Base-by-base conservation (phyloP, 2,113 vertebrate genomes). In the Peromyscus leucopus region DNA sequence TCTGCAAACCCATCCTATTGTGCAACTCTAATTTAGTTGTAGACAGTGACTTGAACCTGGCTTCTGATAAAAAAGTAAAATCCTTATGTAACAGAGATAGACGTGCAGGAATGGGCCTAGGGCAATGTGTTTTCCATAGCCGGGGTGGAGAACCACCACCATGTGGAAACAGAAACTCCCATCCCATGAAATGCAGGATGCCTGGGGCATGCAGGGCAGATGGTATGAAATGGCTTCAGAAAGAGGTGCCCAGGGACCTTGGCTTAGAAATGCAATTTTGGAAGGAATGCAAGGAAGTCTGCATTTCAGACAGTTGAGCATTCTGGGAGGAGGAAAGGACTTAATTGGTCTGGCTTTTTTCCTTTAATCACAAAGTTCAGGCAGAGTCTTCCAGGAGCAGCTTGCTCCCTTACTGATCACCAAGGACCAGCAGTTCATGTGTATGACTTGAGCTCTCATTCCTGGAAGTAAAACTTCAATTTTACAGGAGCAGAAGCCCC, bases 171-270 rank as follows among this genome's bases (percentile, higher is more conserved):
- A 78, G 93, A 75, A 90, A 93, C 51, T 79, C 75, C 86, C 17
- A 11, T 95, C 90, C 91, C 89, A 31, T 48, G 55, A 78, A 96
- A 92, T 94, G 94, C 90, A 89, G 97, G 89, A 96, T 65, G 91
- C 91, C 48, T 96, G 94, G 86, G 96, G 96, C 86, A 63, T 94
- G 97, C 2, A 8, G 93, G 96, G 76, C 98, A 97, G 98, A 96
- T 97, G 97, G 78, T 91, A 88, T 96, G 96, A 96, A 95, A 93
- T 67, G 72, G 93, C 65, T 7, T 82, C 48, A 78, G 88, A 92
- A 91, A 87, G 92, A 97, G 96, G 90, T 96, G 57, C 92, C 85
- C 91, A 71, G 94, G 94, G 97, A 97, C 93, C 90, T 78, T 71
- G 11, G 55, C 92, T 97, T 96, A 65, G 96, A 97, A 95, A 92